phyloP scores from a whole-genome alignment of 2,797 vertebrate species.

The Parotocinclus haroldoi region DNA sequence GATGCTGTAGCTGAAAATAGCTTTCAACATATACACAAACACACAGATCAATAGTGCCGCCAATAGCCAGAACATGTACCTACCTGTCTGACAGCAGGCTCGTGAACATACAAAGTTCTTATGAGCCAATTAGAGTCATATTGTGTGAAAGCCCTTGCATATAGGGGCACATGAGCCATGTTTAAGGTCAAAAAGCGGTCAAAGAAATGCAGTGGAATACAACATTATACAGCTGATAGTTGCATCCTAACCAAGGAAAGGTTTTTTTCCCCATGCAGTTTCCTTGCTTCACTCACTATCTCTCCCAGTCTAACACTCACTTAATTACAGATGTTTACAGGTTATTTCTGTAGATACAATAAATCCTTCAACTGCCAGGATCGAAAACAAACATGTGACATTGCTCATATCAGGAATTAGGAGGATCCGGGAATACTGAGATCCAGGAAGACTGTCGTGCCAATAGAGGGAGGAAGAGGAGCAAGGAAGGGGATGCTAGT shows the following conservation, averaged over 20 bases:
- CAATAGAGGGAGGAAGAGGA: conserved; percentile 47
- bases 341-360: neutral
- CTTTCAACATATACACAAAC: too few species aligned
- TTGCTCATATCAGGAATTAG: conserved; percentile 23
- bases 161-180: conserved; percentile 8
- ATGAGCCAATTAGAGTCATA: conserved; percentile 29
- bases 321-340: conserved; percentile 1
- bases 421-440: conserved; percentile 20
- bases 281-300: neutral
- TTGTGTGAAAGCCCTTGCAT: conserved; percentile 32
- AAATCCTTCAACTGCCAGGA: conserved; percentile 3
- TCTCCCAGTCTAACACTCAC: neutral
- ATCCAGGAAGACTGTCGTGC: conserved; percentile 27
- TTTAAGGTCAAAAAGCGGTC: conserved; percentile 8
- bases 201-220: neutral
- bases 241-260: neutral
- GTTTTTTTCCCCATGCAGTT: neutral
- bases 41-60: too few species aligned
- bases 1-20: too few species aligned
- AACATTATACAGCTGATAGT: neutral
- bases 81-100: conserved; percentile 11
- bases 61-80: conserved; percentile 7
- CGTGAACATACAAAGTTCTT: conserved; percentile 17
- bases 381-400: conserved; percentile 25
- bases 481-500: conserved; percentile 63